Evolutionary conservation across 2,888 invertebrate species (phyloP).

Genomic region (Pasiphila rectangulata): DNA sequence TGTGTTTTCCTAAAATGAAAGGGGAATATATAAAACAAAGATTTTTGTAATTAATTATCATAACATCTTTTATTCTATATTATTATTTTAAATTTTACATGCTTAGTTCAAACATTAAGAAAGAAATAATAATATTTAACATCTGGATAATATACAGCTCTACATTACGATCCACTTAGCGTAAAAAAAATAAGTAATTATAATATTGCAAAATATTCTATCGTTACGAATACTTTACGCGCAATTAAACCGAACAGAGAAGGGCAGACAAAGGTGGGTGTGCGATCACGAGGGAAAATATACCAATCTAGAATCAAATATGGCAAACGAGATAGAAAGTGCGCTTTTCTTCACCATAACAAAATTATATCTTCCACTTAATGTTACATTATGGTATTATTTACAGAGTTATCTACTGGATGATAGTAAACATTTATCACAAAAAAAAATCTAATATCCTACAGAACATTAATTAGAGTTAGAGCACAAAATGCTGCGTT

Average conservation of each 20-base stretch:
- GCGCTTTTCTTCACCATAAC: constrained; percentile 67
- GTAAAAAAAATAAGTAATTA: constrained; percentile 64
- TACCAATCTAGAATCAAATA: constrained; percentile 45
- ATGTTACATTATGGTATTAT: constrained; percentile 48
- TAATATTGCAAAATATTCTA: constrained; percentile 78
- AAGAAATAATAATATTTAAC: constrained; percentile 80
- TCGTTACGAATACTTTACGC: constrained; percentile 66
- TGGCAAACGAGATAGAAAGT: constrained; percentile 65
- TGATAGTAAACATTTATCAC: constrained; percentile 72
- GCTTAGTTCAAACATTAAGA: constrained; percentile 80
- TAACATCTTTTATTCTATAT: constrained; percentile 82
- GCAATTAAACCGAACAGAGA: constrained; percentile 43
- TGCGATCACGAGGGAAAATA: constrained; percentile 46
- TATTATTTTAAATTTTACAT: constrained; percentile 81
- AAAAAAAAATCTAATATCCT: constrained; percentile 65
- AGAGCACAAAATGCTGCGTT: constrained; percentile 50
- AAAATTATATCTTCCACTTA: constrained; percentile 76
- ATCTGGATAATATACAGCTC: constrained; percentile 79
- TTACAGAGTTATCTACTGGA: constrained; percentile 69
- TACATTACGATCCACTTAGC: constrained; percentile 74
- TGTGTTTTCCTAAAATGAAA: constrained; percentile 26
- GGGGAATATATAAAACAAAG: constrained; percentile 67
- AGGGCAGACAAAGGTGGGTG: constrained; percentile 51
- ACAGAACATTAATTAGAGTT: constrained; percentile 56
- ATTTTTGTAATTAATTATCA: constrained; percentile 80